A percentile compares a stretch with the other conserved stretches of the same genome.
Conservation (phyloP, 2,797 vertebrate species). For the Enteromius viviparus region DNA sequence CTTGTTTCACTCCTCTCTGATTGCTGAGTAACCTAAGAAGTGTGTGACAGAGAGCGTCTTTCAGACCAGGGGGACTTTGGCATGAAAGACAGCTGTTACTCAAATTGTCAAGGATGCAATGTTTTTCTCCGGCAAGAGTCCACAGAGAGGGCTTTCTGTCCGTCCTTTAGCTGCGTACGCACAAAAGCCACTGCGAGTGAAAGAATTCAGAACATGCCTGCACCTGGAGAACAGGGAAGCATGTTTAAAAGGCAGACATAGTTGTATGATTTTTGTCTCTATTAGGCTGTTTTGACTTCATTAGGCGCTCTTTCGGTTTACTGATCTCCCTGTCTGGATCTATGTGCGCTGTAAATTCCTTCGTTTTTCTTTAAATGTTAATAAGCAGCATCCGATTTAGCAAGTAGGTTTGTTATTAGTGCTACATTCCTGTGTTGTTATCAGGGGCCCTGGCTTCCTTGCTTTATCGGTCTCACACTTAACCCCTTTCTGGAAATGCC, state of each 20-base stretch:
- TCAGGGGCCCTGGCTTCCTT: conserved; percentile 66
- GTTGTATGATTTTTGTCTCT: conserved; percentile 54
- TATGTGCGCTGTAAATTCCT: neutral
- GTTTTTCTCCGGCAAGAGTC: conserved; percentile 58
- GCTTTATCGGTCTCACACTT: conserved; percentile 60
- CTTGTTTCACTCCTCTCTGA: conserved; percentile 69
- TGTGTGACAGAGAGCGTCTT: conserved; percentile 79
- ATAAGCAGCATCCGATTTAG: conserved; percentile 66
- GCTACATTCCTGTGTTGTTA: conserved; percentile 66
- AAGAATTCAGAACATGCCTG: conserved; percentile 72
- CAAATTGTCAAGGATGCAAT: conserved; percentile 80
- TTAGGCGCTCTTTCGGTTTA: neutral
- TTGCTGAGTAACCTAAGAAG: conserved; percentile 79
- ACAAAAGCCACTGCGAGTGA: conserved; percentile 68
- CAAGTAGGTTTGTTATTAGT: conserved; percentile 67
- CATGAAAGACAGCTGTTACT: conserved; percentile 79
- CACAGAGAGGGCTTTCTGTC: conserved; percentile 64
- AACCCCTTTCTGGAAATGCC: conserved; percentile 42
- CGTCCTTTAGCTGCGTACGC: conserved; percentile 54
- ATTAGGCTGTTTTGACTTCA: conserved; percentile 45
- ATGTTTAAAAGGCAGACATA: conserved; percentile 53
- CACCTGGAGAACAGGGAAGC: conserved; percentile 71
- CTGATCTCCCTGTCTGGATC: neutral
- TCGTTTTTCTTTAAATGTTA: conserved; percentile 63
- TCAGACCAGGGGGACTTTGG: conserved; percentile 67